Percentiles rank a stretch among this genome's conserved stretches.
These are phyloP conservation scores for Microctonus hyperodae DNA, from an alignment of 2,888 invertebrate genomes.

Conservation along the genomic window DNA sequence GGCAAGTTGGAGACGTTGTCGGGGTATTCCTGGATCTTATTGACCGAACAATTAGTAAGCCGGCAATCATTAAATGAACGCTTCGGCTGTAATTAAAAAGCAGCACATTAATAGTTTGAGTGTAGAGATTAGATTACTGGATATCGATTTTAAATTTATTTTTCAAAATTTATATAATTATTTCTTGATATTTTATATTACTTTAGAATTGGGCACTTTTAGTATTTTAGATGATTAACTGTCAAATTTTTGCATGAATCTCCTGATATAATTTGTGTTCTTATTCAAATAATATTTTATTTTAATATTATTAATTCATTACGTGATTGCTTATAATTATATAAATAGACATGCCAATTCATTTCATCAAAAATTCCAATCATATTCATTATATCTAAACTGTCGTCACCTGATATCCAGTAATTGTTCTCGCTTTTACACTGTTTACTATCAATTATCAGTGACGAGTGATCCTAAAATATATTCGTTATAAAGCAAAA, in stretches of 20 bases:
- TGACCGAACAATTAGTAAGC: slow-evolving; percentile 99
- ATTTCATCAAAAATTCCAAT: slow-evolving; percentile 1
- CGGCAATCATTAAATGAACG: slow-evolving; percentile 59
- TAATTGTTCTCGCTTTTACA: slow-evolving; percentile 50
- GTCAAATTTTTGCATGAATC: background rate
- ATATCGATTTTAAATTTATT: slow-evolving; percentile 43
- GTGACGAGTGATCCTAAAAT: slow-evolving; percentile 34
- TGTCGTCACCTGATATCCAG: slow-evolving; percentile 47
- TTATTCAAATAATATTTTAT: background rate
- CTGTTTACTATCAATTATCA: slow-evolving; percentile 42
- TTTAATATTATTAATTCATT: background rate
- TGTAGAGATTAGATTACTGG: slow-evolving; percentile 54
- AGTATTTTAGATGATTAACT: background rate
- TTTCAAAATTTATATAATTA: slow-evolving; percentile 5
- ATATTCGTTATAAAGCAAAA: slow-evolving; percentile 23
- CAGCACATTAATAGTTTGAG: slow-evolving; percentile 46
- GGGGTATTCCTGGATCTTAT: slow-evolving; percentile 99
- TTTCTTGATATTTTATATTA: background rate
- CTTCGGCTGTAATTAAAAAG: slow-evolving; percentile 56
- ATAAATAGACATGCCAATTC: background rate
- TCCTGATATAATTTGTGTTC: background rate
- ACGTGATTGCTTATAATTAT: background rate
- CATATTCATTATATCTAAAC: background rate
- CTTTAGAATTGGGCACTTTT: background rate
- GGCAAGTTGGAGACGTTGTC: slow-evolving; percentile 98